Conservation (phyloP, 2,113 vertebrate species). For the Brachyhypopomus occidentalis region DNA sequence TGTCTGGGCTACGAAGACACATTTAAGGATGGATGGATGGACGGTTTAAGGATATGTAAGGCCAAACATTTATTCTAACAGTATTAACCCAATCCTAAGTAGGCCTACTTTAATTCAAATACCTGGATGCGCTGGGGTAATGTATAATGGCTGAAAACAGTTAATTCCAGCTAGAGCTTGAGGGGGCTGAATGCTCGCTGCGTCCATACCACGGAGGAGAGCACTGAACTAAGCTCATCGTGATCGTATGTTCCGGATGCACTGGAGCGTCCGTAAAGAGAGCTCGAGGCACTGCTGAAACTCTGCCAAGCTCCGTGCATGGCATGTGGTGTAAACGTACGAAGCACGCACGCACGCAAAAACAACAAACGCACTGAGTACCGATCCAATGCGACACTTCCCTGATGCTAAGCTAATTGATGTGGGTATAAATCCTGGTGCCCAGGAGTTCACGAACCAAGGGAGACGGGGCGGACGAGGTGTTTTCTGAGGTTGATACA, state of each 20-base stretch:
- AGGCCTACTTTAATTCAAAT: neutral
- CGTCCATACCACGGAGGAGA: neutral
- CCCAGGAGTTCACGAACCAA: neutral
- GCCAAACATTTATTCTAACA: neutral
- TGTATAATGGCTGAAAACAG: neutral
- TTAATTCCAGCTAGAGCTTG: neutral
- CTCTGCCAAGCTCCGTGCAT: neutral
- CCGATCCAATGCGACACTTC: too few relatives aligned
- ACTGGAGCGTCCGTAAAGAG: neutral
- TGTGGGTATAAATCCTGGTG: too few relatives aligned
- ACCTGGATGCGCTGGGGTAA: neutral
- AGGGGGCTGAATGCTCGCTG: neutral
- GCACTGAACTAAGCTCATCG: conserved; percentile 5
- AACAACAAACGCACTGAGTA: too few relatives aligned
- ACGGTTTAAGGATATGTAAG: neutral
- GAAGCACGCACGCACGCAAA: too few relatives aligned
- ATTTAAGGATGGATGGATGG: neutral
- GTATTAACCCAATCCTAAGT: neutral
- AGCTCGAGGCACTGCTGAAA: neutral
- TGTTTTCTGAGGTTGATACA: conserved; percentile 8
- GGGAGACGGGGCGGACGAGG: neutral
- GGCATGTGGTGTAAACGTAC: too few relatives aligned
- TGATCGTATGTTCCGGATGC: conserved; percentile 15
- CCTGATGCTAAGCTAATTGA: neutral
- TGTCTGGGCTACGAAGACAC: neutral